Evolutionary conservation across 2,888 invertebrate species (phyloP), one percentile per base, ranked within the genome.

Genomic region (Prosopocoilus inquinatus): DNA sequence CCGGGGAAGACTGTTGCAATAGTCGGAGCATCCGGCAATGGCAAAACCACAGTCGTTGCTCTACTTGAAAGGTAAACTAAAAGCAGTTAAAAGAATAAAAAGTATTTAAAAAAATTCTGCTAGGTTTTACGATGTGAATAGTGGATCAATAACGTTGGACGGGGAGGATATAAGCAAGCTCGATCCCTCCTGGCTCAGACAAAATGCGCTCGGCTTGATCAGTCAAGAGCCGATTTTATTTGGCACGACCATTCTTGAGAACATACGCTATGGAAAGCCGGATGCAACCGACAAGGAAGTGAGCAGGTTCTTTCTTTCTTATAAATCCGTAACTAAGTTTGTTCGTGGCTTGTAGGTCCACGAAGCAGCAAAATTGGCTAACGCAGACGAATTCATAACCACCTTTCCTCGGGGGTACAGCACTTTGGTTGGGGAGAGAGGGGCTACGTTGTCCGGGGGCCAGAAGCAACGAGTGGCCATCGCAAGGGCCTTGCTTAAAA

Each of bases 391-490:
- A n/a, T 98, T 98, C 74, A 90, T 98, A 43, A 74, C 69, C 0
- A 78, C 78, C 33, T 93, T 98, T 74, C 94, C 96, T 0, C 78
- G 84, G 0, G 91, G 91, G 0, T 98, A 96, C 73, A 77, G 87
- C 50, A 96, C 96, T 0, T 71, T 88, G 64, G 90, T 94, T 0
- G 96, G 96, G 0, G 96, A 97, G 78, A 80, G 96, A 53, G 96
- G 96, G 0, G 85, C 88, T 50, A 88, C 95, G n/a, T 82, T 97
- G 35, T 94, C 94, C 45, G 96, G 97, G 0, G 97, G 97, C 0
- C 96, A 96, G 77, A 91, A 95, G 64, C 96, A 97, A 73, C 80
- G 97, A 62, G 90, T 97, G 59, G 96, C 96, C 1, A 96, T 98
- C 59, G 97, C 97, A 0, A 79, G 97, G 53, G 97, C 97, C 0